Base-by-base conservation (phyloP, 2,113 vertebrate genomes). In the Scophthalmus maximus region DNA sequence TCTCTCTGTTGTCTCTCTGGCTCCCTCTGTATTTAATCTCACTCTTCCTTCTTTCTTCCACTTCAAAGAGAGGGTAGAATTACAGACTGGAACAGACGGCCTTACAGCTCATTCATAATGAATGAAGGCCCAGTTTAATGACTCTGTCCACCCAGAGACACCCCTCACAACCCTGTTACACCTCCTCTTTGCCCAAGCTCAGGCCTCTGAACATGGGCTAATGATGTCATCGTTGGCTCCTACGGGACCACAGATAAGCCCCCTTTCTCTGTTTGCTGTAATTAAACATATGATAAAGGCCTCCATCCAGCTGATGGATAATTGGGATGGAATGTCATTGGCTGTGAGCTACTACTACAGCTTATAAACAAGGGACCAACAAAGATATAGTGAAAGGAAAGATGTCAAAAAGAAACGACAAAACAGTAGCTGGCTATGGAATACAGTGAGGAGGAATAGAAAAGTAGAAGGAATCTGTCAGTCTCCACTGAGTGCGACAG, bases 21-120 rank as follows among this genome's bases (percentile, higher is more conserved):
- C 60, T 36, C 50, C 23, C 50, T 25, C 74, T 71, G 65, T 51
- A 47, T 75, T 52, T 57, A 36, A 40, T 61, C 46, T 68, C 56
- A 20, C 71, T 64, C 50, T 77, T 40, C 27, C 74, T 62, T 34
- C 49, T 73, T 71, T 79, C 81, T 76, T 60, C 75, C 65, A 83
- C 84, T 88, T 89, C 89, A 90, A 89, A 87, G 89, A 17, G 22
- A 32, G 66, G 65, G 67, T 90, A 68, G 82, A 78, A 68, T 88
- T 82, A 86, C 73, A 69, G 46, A 60, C 82, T 71, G 72, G 30
- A 81, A 26, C 82, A 79, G 79, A 66, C 80, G 10, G 76, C 52
- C 66, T 73, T 79, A 69, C 79, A 81, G 73, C 87, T 87, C 89
- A 86, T 90, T 85, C 83, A 86, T 90, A 83, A 90, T 89, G 82